A percentile compares a stretch with the other conserved stretches of the same genome.
phyloP scores from a whole-genome alignment of 2,797 vertebrate genomes.

The Trachurus trachurus region DNA sequence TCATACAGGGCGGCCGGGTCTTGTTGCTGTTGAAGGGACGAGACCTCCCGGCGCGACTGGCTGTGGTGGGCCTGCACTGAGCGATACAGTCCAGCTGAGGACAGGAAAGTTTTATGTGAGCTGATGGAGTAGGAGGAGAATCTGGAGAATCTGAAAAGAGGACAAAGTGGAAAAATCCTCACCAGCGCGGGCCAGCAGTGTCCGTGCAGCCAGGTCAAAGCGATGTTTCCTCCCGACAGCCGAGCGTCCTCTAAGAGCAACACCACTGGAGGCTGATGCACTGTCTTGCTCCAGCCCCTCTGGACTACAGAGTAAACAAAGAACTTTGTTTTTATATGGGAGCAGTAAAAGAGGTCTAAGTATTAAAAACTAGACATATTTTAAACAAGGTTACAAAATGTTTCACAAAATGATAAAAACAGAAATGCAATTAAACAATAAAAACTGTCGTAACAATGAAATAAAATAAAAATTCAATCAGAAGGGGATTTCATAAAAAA shows the following conservation, averaged over 20 bases:
- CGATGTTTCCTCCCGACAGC: conserved; percentile 93
- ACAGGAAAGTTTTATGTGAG: background rate
- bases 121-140: background rate
- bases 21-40: conserved; percentile 91
- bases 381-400: too few relatives aligned
- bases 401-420: too few relatives aligned
- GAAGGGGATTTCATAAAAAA: too few relatives aligned
- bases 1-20: conserved; percentile 92
- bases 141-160: background rate
- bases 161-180: conserved; percentile 50
- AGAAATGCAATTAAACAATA: too few relatives aligned
- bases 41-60: conserved; percentile 93
- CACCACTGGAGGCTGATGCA: conserved; percentile 88
- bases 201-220: conserved; percentile 96
- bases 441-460: too few relatives aligned
- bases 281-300: conserved; percentile 94
- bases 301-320: conserved; percentile 80
- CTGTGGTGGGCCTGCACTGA: conserved; percentile 97
- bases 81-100: conserved; percentile 94
- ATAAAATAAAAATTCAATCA: too few relatives aligned
- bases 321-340: background rate
- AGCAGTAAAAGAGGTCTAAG: background rate
- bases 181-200: conserved; percentile 95
- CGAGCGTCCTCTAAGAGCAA: conserved; percentile 89
- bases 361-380: too few relatives aligned